phyloP scores from a whole-genome alignment of 2,797 vertebrate species.

The Arrhamphus sclerolepis region DNA sequence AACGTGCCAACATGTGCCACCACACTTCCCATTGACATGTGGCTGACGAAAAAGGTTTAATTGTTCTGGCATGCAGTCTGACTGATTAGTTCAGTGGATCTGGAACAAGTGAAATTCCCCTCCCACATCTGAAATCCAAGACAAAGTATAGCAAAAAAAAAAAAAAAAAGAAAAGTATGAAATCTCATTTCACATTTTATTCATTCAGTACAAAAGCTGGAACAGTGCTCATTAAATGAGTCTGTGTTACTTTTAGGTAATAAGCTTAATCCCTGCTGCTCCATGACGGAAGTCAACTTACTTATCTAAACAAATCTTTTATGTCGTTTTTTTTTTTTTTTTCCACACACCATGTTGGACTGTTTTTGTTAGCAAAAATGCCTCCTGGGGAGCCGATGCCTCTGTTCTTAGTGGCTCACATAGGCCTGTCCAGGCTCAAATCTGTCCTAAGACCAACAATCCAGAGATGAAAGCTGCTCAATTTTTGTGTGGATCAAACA shows the following conservation, averaged over 20 bases:
- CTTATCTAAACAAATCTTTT: slow-evolving; percentile 17
- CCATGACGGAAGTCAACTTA: neutral
- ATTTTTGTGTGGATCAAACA: slow-evolving; percentile 69
- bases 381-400: slow-evolving; percentile 12
- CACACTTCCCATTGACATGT: slow-evolving; percentile 18
- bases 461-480: slow-evolving; percentile 65
- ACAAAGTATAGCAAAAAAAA: slow-evolving; percentile 2
- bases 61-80: slow-evolving; percentile 26
- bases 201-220: slow-evolving; percentile 2
- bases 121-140: slow-evolving; percentile 4
- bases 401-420: slow-evolving; percentile 63
- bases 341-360: slow-evolving; percentile 4
- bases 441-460: slow-evolving; percentile 67
- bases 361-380: slow-evolving; percentile 11
- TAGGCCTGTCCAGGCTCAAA: slow-evolving; percentile 47
- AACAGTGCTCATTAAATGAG: slow-evolving; percentile 13
- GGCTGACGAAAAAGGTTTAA: slow-evolving; percentile 33
- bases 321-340: slow-evolving; percentile 6
- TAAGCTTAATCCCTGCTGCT: slow-evolving; percentile 22
- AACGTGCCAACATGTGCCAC: slow-evolving; percentile 50
- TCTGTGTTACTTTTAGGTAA: slow-evolving; percentile 24
- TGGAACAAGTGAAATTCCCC: slow-evolving; percentile 15
- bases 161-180: too few species aligned
- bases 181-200: slow-evolving; percentile 12
- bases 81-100: slow-evolving; percentile 25